Evolutionary conservation across 2,888 invertebrate species (phyloP).

Genomic region (Chydorus sphaericus): DNA sequence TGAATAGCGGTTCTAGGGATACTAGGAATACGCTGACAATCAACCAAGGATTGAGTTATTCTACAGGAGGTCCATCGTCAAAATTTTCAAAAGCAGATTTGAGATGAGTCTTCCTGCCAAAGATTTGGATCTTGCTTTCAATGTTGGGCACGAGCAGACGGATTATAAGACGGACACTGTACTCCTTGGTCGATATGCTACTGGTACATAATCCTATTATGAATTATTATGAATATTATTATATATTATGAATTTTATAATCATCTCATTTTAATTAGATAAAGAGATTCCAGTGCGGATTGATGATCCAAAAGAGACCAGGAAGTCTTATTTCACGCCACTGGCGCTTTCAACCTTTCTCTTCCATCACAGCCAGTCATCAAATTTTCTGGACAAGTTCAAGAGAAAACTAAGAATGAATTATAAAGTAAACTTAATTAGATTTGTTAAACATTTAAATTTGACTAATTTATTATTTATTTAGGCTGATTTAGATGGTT

Average conservation of each 20-base stretch:
- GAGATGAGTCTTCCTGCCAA: slow-evolving; percentile 1
- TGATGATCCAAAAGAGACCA: slow-evolving; percentile 47
- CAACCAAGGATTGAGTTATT: neutral
- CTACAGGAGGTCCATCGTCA: neutral
- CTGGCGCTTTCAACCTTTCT: slow-evolving; percentile 54
- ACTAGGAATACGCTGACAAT: neutral
- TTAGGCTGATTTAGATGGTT: slow-evolving; percentile 39
- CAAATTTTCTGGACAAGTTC: slow-evolving; percentile 44
- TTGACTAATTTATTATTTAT: slow-evolving; percentile 15
- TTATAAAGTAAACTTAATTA: slow-evolving; percentile 43
- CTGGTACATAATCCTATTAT: slow-evolving; percentile 31
- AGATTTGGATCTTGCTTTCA: neutral
- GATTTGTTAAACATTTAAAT: neutral
- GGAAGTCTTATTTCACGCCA: slow-evolving; percentile 48
- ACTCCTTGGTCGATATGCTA: slow-evolving; percentile 4
- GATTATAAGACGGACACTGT: neutral
- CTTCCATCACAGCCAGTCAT: slow-evolving; percentile 59
- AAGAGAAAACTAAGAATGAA: slow-evolving; percentile 49
- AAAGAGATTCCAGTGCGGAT: slow-evolving; percentile 41
- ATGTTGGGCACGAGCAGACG: slow-evolving; percentile 5
- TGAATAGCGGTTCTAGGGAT: slow-evolving; percentile 4
- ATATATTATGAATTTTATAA: slow-evolving; percentile 30
- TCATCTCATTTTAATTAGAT: slow-evolving; percentile 21
- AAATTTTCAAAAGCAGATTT: neutral
- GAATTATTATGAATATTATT: neutral